phyloP scores from a whole-genome alignment of 2,113 vertebrate genomes.

The Mastomys coucha region DNA sequence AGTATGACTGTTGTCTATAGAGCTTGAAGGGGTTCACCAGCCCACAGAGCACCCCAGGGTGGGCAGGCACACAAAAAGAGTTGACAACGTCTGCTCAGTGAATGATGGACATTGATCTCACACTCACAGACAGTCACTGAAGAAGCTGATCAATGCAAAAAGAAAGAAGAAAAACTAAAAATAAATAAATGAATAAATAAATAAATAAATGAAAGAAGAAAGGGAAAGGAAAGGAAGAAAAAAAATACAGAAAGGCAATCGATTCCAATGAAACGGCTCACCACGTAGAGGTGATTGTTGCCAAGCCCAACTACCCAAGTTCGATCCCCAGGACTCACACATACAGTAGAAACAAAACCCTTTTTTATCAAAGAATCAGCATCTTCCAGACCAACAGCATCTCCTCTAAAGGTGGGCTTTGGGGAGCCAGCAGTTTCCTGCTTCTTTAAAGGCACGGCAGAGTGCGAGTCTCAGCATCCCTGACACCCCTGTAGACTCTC shows the following conservation, averaged over 20 bases:
- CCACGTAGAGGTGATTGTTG: neutral
- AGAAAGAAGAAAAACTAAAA: too few species aligned
- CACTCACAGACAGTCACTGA: neutral
- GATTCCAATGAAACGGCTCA: neutral
- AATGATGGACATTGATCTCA: neutral
- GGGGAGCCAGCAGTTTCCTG: slow-evolving; percentile 8
- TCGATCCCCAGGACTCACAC: neutral
- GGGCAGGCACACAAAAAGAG: neutral
- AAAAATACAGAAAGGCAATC: neutral
- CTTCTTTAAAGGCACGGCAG: slow-evolving; percentile 13
- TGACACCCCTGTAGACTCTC: neutral
- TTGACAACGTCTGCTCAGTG: neutral
- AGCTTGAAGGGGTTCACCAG: neutral
- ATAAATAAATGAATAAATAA: too few species aligned
- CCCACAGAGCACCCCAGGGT: neutral
- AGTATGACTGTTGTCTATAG: neutral
- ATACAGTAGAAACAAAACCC: neutral
- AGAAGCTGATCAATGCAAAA: neutral
- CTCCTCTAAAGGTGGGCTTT: neutral
- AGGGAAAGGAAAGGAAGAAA: neutral
- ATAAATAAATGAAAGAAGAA: neutral
- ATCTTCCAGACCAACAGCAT: slow-evolving; percentile 27
- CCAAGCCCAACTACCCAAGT: neutral
- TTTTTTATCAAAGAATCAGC: neutral
- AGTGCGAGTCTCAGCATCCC: neutral